These are phyloP conservation scores for Genyomyrus donnyi DNA, from an alignment of 2,113 vertebrate species.

Conservation along the genomic window DNA sequence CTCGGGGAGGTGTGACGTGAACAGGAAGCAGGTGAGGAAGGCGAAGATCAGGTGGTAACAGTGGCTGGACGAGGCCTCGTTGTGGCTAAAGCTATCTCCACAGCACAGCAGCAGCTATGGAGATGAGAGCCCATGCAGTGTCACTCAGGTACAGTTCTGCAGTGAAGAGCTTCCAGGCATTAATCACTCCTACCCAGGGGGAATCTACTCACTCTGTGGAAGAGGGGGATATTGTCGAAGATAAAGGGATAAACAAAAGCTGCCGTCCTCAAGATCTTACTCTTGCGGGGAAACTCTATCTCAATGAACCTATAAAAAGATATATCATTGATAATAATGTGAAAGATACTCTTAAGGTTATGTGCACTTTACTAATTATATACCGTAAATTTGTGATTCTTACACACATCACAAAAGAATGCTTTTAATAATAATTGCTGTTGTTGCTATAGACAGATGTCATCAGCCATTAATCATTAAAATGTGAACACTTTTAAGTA, in stretches of 20 bases:
- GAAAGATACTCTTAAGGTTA: neutral
- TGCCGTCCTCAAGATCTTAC: slow-evolving; percentile 58
- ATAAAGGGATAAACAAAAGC: slow-evolving; percentile 71
- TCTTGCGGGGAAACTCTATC: slow-evolving; percentile 58
- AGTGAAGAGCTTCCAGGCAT: neutral
- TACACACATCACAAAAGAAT: neutral
- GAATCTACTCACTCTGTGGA: slow-evolving; percentile 59
- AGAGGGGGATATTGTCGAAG: slow-evolving; percentile 68
- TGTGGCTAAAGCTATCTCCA: slow-evolving; percentile 45
- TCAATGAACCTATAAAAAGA: slow-evolving; percentile 61
- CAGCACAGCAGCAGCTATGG: slow-evolving; percentile 61
- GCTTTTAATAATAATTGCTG: neutral
- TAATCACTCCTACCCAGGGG: neutral
- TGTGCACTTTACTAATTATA: neutral
- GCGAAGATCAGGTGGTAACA: slow-evolving; percentile 66
- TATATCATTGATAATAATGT: neutral
- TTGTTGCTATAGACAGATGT: neutral
- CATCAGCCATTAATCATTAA: neutral
- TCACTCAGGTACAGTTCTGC: neutral
- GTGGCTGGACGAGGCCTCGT: slow-evolving; percentile 54
- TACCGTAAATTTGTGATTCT: neutral
- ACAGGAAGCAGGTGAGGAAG: slow-evolving; percentile 68
- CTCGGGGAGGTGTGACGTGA: slow-evolving; percentile 64
- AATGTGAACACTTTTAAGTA: neutral
- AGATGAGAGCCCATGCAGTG: neutral